Percentiles rank a stretch among this genome's conserved stretches.
Conservation (phyloP, 64 coral and sea anemone species). For the Montipora efflorescens region DNA sequence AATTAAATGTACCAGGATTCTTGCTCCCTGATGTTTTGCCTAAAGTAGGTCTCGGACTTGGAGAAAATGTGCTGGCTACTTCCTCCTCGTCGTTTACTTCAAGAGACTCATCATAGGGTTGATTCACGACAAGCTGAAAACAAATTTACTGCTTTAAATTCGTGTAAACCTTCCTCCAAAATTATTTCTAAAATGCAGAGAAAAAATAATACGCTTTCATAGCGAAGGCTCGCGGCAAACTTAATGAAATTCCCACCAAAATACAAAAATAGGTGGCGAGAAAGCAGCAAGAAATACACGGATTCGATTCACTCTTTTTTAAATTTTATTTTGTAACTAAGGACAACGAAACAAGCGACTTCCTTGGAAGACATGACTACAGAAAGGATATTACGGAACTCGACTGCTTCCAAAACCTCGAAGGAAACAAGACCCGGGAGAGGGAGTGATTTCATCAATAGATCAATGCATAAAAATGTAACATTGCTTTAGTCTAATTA, state of each 20-base stretch:
- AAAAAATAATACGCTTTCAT: too few relatives aligned
- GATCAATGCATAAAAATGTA: background rate
- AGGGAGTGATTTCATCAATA: background rate
- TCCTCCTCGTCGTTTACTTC: conserved; percentile 99
- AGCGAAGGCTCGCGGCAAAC: too few relatives aligned
- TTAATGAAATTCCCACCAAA: too few relatives aligned
- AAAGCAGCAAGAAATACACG: too few relatives aligned
- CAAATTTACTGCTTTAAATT: background rate
- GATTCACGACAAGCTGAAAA: conserved; percentile 92
- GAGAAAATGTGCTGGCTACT: conserved; percentile 97
- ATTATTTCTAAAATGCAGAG: too few relatives aligned
- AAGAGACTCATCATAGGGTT: conserved; percentile 96
- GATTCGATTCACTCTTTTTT: too few relatives aligned
- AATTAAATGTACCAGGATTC: conserved; percentile 62
- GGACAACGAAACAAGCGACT: conserved; percentile 43
- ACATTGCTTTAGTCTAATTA: conserved; percentile 43
- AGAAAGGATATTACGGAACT: background rate
- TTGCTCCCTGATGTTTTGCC: conserved; percentile 63
- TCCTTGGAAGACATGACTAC: background rate
- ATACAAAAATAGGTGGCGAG: too few relatives aligned
- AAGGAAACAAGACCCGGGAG: background rate
- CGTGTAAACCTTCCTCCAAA: too few relatives aligned
- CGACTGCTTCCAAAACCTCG: background rate
- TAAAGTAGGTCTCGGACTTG: conserved; percentile 90
- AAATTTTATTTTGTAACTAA: conserved; percentile 40